Conservation (phyloP, 2,113 vertebrate species). For the Halcyon senegalensis region DNA sequence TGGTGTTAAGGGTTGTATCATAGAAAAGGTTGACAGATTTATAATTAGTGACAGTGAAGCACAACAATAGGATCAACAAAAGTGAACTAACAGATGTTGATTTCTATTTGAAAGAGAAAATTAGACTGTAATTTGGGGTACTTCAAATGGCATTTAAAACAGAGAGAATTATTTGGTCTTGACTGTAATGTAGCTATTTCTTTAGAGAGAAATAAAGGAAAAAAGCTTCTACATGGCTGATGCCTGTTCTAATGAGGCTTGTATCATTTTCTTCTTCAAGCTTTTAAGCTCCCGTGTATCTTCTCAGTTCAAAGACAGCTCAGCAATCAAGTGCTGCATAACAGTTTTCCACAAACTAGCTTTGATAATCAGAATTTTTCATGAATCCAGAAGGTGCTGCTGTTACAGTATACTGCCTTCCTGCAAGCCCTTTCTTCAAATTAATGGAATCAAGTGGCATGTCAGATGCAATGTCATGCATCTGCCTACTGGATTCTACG, state of each 20-base stretch:
- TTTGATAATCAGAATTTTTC: conserved; percentile 18
- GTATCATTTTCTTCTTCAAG: conserved; percentile 20
- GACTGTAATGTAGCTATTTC: not conserved
- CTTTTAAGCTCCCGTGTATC: not conserved
- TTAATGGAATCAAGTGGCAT: not conserved
- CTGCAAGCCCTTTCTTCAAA: not conserved
- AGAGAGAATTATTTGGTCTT: conserved; percentile 19
- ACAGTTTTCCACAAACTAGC: conserved; percentile 1
- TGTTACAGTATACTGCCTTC: not conserved
- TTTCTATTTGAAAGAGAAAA: conserved; percentile 46
- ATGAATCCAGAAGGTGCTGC: not conserved
- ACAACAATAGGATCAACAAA: conserved; percentile 37
- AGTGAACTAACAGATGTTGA: not conserved
- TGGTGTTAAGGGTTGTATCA: conserved; percentile 7
- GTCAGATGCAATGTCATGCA: not conserved
- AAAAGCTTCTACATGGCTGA: not conserved
- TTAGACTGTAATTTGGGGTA: conserved; percentile 11
- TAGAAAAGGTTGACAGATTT: conserved; percentile 26
- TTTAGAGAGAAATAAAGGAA: not conserved
- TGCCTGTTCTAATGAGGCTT: conserved; percentile 24
- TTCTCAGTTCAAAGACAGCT: conserved; percentile 43
- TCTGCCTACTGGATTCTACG: not conserved
- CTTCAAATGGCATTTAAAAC: conserved; percentile 19
- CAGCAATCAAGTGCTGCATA: conserved; percentile 2
- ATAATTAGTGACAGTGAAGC: conserved; percentile 42